phyloP scores from a whole-genome alignment of 2,797 vertebrate species.

The Anas flavirostris region DNA sequence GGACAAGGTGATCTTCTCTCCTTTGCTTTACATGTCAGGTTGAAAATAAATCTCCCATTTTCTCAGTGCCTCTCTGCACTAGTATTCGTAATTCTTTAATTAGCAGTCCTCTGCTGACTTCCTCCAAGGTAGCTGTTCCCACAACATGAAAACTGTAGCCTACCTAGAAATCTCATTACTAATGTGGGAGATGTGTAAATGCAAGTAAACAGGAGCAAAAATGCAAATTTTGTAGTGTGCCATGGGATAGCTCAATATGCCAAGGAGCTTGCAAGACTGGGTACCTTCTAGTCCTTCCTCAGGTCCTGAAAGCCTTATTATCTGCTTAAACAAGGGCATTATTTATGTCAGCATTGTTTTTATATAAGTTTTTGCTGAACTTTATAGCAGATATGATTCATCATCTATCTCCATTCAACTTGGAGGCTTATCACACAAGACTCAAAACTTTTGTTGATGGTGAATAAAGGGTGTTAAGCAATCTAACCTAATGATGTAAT shows the following conservation, averaged over 20 bases:
- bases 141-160: not conserved
- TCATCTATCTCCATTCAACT: not conserved
- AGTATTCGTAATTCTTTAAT: not conserved
- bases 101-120: not conserved
- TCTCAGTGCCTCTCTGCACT: not conserved
- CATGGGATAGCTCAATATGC: not conserved
- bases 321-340: not conserved
- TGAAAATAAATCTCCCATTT: not conserved
- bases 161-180: not conserved
- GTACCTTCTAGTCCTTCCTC: not conserved
- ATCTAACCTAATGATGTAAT: not conserved
- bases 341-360: not conserved
- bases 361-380: not conserved
- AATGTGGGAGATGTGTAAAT: not conserved
- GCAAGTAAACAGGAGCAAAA: not conserved
- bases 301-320: not conserved
- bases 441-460: not conserved
- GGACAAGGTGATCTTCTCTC: not conserved
- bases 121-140: not conserved
- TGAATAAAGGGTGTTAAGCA: not conserved
- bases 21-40: not conserved
- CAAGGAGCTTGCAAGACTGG: not conserved
- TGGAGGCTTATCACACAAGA: not conserved
- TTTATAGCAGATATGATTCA: not conserved
- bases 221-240: not conserved